phyloP scores from a whole-genome alignment of 2,888 invertebrate genomes.

The Macrosiphum euphorbiae region DNA sequence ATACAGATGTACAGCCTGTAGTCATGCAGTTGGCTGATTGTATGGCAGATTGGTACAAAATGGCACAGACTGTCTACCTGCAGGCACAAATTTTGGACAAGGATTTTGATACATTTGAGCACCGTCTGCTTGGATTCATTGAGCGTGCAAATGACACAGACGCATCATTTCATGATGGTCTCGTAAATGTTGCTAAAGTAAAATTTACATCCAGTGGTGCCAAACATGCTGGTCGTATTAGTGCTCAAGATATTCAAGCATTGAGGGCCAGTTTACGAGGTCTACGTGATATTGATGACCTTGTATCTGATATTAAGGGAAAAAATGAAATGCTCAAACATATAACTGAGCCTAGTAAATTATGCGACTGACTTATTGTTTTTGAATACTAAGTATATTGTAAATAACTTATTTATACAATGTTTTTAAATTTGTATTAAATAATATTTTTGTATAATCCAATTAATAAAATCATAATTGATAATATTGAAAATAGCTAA shows the following conservation, averaged over 20 bases:
- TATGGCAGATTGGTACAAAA: conserved; percentile 89
- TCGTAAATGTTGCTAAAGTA: conserved; percentile 67
- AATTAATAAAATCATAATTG: conserved; percentile 17
- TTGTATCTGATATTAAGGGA: conserved; percentile 51
- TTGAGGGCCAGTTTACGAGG: conserved; percentile 68
- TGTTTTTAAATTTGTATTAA: conserved; percentile 2
- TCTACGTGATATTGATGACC: conserved; percentile 59
- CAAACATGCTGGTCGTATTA: conserved; percentile 67
- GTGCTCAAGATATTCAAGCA: conserved; percentile 67
- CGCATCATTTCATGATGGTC: conserved; percentile 67
- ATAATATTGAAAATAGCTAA: background rate
- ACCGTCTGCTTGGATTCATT: conserved; percentile 72
- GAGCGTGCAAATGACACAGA: conserved; percentile 67
- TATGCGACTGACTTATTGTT: conserved; percentile 49
- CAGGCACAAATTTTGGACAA: conserved; percentile 87
- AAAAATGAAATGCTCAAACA: conserved; percentile 63
- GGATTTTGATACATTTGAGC: conserved; percentile 75
- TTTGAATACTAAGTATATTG: conserved; percentile 24
- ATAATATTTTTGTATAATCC: conserved; percentile 12
- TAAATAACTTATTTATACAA: conserved; percentile 30
- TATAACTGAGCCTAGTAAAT: conserved; percentile 55
- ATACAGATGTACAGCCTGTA: conserved; percentile 80
- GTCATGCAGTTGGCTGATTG: conserved; percentile 83
- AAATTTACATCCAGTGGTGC: conserved; percentile 65
- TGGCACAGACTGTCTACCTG: conserved; percentile 87